Evolutionary conservation across 2,113 vertebrate genomes (phyloP), one percentile per base, ranked within the genome.

Genomic region (Procavia capensis): DNA sequence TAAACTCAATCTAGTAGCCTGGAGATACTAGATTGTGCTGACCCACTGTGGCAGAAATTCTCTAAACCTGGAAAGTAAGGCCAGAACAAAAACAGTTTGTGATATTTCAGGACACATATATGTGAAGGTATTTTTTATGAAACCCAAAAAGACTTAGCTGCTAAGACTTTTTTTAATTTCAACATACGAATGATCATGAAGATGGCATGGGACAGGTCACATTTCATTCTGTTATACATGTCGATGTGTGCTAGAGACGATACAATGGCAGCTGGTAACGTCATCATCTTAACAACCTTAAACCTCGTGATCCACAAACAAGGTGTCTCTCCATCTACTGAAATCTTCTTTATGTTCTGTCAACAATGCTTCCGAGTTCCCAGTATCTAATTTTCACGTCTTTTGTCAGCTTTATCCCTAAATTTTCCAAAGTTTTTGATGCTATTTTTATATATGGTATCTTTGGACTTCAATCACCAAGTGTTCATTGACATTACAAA

Each of bases 31-130:
- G 59, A 63, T 41, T 84, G 66, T 43, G 57, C 31, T 76, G 70
- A n/a, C 14, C 41, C 50, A 47, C 41, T 39, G 80, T 63, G 45
- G 43, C 29, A 47, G 43, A 88, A n/a, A 10, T 59, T 72, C 36
- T 68, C 57, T 41, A 82, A 57, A 10, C 22, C 34, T 91, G 70
- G 45, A 59, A 66, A 75, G 27, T 70, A 87, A 87, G 90, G 9
- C 34, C 84, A 81, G 61, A 63, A 36, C 31, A 93, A 95, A 95
- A 92, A 50, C 45, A 2, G 27, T 68, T 89, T 47, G 63, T 80
- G 75, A 57, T 54, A 90, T 63, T 95, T 92, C 70, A 79, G 54
- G 89, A 34, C 61, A 92, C 85, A 41, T 1, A n/a, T 59, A 39
- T 39, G 88, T 4, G 74, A 82, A 81, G 68, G 61, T 70, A 57